Percentiles rank a stretch among this genome's conserved stretches.
phyloP scores from a whole-genome alignment of 2,113 vertebrate genomes.

The Solenodon paradoxus region DNA sequence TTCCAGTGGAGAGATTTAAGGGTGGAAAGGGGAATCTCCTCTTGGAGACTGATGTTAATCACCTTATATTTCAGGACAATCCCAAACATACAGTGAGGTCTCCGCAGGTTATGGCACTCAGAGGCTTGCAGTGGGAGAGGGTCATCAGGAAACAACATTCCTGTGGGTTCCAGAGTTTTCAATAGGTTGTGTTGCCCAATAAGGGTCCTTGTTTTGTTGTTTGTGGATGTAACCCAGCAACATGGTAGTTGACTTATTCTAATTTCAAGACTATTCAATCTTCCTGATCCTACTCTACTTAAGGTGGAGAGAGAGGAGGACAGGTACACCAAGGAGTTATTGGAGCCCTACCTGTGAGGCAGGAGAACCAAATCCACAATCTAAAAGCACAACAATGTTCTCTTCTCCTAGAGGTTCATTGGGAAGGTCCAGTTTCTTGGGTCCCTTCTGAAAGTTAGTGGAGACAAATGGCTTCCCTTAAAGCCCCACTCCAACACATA shows the following conservation, averaged over 20 bases:
- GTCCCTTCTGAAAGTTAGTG: neutral
- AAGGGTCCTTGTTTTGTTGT: conserved; percentile 49
- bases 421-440: neutral
- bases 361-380: neutral
- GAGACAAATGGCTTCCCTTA: neutral
- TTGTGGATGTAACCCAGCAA: neutral
- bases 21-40: neutral
- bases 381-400: neutral
- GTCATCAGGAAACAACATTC: neutral
- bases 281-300: neutral
- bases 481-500: neutral
- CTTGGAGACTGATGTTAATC: neutral
- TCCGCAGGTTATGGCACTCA: neutral
- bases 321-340: neutral
- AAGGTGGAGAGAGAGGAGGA: neutral
- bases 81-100: neutral
- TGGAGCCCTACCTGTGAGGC: neutral
- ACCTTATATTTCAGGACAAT: accelerated
- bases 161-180: neutral
- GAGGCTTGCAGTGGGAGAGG: neutral
- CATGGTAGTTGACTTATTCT: neutral
- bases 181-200: neutral
- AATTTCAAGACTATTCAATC: neutral
- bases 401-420: accelerated
- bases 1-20: neutral